Base-by-base conservation (phyloP, 2,113 vertebrate genomes). In the Benitochromis conjunctus region DNA sequence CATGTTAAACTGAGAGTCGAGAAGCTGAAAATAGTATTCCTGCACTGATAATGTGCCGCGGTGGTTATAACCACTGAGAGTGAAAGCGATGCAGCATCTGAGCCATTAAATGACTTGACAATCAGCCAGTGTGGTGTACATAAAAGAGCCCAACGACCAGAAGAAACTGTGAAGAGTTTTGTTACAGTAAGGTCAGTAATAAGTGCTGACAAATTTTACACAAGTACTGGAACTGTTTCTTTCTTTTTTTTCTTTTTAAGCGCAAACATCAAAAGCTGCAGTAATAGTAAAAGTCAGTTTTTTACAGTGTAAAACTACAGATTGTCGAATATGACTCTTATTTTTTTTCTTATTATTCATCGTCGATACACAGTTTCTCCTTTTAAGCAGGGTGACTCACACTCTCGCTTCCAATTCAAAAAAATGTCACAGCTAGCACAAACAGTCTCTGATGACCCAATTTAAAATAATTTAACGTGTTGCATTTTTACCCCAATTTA, bases 31-130 rank as follows among this genome's bases (percentile, higher is more conserved):
- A 92, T 94, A 92, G 89, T 83, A 86, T 88, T 89, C 82, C 82
- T 81, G 79, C 74, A 53, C 80, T 55, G 86, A 90, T 86, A 86
- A 91, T 56, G 88, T 48, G 88, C 82, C 82, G 83, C 12, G 82
- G 91, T 88, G 92, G 86, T 89, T 88, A 38, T 81, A 92, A 93
- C 93, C 89, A 86, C 91, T 84, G 92, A 95, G 86, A 95, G 92
- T 91, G 92, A 92, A 94, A 95, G 91, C 71, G 77, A 53, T 87
- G 86, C 79, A 85, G 82, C 85, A 89, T 86, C 81, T 21, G 43
- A 86, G 86, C 89, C 55, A 84, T 94, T 81, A 92, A 90, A 94
- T 92, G 94, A 95, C 86, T 94, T 87, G 88, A 87, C 84, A 84
- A 48, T n/a, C 74, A 56, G 84, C 46, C 66, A 9, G 82, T 88